Conservation (phyloP, 2,888 invertebrate species). For the Trichopoda pennipes region DNA sequence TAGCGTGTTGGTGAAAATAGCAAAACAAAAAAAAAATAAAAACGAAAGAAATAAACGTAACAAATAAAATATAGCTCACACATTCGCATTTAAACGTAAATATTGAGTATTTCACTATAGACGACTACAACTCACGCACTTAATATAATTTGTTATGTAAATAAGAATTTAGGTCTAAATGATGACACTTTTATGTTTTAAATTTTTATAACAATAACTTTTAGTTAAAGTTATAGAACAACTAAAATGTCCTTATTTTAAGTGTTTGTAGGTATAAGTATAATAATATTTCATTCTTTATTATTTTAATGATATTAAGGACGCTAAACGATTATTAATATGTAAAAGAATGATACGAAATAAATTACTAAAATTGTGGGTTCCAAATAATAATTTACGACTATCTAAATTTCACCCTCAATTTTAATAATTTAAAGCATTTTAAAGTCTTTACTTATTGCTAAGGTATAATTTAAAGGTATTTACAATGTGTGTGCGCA, state of each 20-base stretch:
- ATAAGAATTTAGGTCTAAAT: constrained; percentile 57
- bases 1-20: constrained; percentile 56
- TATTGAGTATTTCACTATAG: constrained; percentile 28
- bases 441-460: no score
- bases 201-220: constrained; percentile 44
- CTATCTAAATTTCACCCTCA: no score
- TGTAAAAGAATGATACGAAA: no score
- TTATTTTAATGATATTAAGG: no score
- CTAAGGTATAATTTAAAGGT: no score
- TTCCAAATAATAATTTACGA: no score
- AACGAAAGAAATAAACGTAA: background rate
- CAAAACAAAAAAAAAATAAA: constrained; percentile 21
- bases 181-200: constrained; percentile 58
- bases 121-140: constrained; percentile 52
- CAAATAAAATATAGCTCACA: constrained; percentile 34
- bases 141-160: constrained; percentile 67
- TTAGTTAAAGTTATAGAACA: background rate
- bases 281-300: no score
- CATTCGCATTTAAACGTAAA: background rate
- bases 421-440: no score
- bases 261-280: background rate
- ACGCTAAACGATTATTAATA: no score
- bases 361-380: no score
- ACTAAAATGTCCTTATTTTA: background rate
- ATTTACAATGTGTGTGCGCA: no score